Evolutionary conservation across 2,113 vertebrate genomes (phyloP).

Genomic region (Ptilorrhoa leucosticta): DNA sequence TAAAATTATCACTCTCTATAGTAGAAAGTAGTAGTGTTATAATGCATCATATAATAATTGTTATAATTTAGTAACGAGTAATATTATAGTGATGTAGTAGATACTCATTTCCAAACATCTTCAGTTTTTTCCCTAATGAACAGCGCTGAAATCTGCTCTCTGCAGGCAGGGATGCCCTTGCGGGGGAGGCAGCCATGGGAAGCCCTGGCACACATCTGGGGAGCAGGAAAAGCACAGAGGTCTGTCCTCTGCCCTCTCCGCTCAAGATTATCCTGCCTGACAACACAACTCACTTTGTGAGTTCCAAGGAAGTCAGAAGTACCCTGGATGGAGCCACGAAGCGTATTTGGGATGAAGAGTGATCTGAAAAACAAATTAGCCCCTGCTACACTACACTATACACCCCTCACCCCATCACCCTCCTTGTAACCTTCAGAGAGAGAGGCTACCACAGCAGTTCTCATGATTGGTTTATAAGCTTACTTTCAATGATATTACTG

Average conservation of each 20-base stretch:
- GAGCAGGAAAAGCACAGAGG: not conserved
- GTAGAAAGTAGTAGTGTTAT: not conserved
- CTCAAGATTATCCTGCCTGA: not conserved
- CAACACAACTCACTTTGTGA: not conserved
- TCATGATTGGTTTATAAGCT: not conserved
- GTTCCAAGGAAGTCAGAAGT: not conserved
- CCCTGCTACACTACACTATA: not conserved
- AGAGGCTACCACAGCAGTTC: not conserved
- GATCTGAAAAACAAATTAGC: not conserved
- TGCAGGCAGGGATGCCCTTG: not conserved
- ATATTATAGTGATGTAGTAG: not conserved
- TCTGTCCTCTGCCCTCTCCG: not conserved
- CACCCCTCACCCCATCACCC: fast-evolving
- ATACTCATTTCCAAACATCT: fast-evolving
- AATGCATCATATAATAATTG: not conserved
- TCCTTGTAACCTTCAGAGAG: not conserved
- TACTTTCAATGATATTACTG: not conserved
- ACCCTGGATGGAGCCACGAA: not conserved
- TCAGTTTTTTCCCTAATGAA: not conserved
- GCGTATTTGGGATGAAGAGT: not conserved
- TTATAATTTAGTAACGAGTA: not conserved
- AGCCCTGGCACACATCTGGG: not conserved
- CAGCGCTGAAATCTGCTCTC: not conserved
- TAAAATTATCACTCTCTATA: not conserved
- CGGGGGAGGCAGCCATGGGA: not conserved